Evolutionary conservation across 2,888 invertebrate genomes (phyloP).

Genomic region (Hermodice carunculata): DNA sequence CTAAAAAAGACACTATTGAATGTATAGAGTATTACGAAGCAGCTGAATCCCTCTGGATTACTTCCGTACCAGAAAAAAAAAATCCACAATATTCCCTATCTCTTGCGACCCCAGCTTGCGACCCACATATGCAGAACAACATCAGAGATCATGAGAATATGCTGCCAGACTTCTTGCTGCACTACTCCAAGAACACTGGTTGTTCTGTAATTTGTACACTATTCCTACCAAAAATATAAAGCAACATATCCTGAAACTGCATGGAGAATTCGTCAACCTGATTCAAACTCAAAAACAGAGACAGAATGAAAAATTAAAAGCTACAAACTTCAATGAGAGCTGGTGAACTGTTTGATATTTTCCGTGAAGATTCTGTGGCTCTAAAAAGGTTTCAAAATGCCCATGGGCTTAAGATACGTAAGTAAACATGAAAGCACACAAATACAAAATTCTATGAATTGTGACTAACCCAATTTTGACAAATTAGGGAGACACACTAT

Average conservation of each 20-base stretch:
- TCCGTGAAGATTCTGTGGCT: not conserved
- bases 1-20: too few species aligned
- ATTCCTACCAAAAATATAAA: not conserved
- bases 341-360: not conserved
- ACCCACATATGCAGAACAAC: not conserved
- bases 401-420: not conserved
- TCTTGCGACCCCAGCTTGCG: not conserved
- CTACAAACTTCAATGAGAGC: not conserved
- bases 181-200: not conserved
- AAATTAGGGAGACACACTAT: too few species aligned
- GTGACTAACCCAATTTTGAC: too few species aligned
- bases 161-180: not conserved
- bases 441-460: too few species aligned
- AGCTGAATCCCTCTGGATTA: not conserved
- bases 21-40: too few species aligned
- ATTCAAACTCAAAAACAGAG: not conserved
- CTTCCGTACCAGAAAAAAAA: not conserved
- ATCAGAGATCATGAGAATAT: not conserved
- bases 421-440: too few species aligned
- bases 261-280: not conserved
- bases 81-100: not conserved
- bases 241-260: not conserved
- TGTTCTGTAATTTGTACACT: not conserved
- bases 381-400: not conserved
- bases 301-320: not conserved